Base-by-base conservation (phyloP, 2,888 invertebrate genomes). In the Cephus pulcher region DNA sequence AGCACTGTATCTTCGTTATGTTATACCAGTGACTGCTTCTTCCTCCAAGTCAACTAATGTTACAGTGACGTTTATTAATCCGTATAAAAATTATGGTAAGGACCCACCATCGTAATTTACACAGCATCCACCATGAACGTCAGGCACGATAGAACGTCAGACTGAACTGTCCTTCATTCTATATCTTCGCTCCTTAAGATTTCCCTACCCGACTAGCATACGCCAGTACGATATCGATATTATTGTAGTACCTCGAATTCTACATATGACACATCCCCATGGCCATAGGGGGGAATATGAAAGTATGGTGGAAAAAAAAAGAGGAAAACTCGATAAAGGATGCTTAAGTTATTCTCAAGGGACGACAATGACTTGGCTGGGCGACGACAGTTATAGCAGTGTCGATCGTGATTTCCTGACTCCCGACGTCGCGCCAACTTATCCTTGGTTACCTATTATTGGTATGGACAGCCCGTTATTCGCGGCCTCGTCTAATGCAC, bases 1-100 rank as follows among this genome's bases (percentile, higher is more conserved):
- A 80, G 84, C 86, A 89, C 88, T 91, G 87, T 86, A 87, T 91
- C 90, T 91, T 91, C 91, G 90, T 91, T 91, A 89, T 89, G 91
- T 89, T 89, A 90, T 88, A 85, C 87, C 86, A 85, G 85, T 85
- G 87, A 85, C 87, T 88, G 83, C 73, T 69, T 73, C 34, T 76
- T 71, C 75, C 74, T 74, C 74, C 15, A 3, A 33, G 71, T 71
- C 71, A 30, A 71, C 34, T 34, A 71, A 74, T 11, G 74, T 23
- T 56, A 56, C 23, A 4, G 9, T 23, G 56, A 56, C 23, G 56
- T 9, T 23, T 56, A 23, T 56, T 56, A 56, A 56, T 56, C 56
- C 6, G 15, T 56, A 56, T 9, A 56, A 23, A 56, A 56, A 56
- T 56, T 9, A 56, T 56, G 23, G 1, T 56, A 56, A 6, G 2